These are phyloP conservation scores for Umimayanthus kanabou DNA, from an alignment of 92 coral and sea anemone species.

Conservation along the genomic window DNA sequence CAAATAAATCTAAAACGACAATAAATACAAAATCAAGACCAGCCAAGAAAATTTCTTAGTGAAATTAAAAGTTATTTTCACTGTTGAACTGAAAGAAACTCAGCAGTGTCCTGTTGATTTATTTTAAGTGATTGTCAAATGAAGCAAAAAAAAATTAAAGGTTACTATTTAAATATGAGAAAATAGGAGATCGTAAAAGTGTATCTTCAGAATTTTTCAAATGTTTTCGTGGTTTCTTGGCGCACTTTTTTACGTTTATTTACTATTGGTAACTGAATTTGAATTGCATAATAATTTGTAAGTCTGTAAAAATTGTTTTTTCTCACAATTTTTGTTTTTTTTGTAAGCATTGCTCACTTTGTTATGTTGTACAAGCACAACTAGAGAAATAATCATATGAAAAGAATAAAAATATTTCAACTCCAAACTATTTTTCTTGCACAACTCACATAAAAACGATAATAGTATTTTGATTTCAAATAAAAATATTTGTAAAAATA, in stretches of 20 bases:
- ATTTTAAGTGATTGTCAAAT: not conserved
- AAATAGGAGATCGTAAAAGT: not conserved
- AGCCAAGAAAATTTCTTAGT: not conserved
- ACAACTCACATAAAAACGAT: not conserved
- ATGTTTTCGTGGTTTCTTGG: constrained; percentile 3
- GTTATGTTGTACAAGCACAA: constrained; percentile 4
- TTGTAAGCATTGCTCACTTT: constrained; percentile 3
- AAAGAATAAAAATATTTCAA: not conserved
- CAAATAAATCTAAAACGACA: too few species aligned
- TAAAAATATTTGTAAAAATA: not conserved
- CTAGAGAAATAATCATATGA: constrained; percentile 3
- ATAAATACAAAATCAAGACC: too few species aligned
- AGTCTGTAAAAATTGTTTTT: not conserved
- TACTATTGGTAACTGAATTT: constrained; percentile 10
- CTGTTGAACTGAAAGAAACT: constrained; percentile 9
- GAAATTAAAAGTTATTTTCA: constrained; percentile 2
- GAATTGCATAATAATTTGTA: not conserved
- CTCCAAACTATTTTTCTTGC: constrained; percentile 8
- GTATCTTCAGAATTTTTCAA: not conserved
- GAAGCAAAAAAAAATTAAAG: not conserved
- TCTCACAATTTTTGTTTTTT: too few species aligned
- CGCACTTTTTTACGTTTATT: not conserved
- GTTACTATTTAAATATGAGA: not conserved
- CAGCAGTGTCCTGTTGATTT: not conserved
- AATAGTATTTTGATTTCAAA: constrained; percentile 1